Evolutionary conservation across 2,888 invertebrate species (phyloP).

Genomic region (Dryobota labecula): DNA sequence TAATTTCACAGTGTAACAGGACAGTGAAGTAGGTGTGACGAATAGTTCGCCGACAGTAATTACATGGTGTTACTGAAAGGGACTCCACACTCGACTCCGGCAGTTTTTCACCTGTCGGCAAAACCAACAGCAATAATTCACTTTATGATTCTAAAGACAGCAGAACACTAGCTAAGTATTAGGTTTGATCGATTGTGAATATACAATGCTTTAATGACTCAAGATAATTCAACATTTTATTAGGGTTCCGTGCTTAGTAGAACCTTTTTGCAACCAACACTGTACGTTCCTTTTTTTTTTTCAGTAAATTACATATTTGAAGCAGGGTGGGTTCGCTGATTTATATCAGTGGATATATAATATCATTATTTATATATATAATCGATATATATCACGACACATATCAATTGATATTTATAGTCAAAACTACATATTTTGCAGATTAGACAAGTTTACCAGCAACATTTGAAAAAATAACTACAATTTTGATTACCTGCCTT

Average conservation of each 20-base stretch:
- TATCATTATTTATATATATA: no score
- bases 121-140: conserved; percentile 19
- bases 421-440: no score
- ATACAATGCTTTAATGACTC: conserved; percentile 20
- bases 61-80: background rate
- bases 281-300: background rate
- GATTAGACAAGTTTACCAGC: no score
- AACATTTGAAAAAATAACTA: no score
- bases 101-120: conserved; percentile 17
- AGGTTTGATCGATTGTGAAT: conserved; percentile 25
- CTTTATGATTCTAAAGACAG: conserved; percentile 1
- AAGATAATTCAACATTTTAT: conserved; percentile 8
- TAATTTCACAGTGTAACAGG: background rate
- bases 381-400: no score
- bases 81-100: background rate
- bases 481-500: no score
- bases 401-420: no score
- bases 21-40: background rate
- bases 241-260: background rate
- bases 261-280: background rate
- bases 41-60: conserved; percentile 11
- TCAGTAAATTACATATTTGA: background rate
- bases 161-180: background rate
- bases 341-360: no score
- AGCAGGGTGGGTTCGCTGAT: no score